These are phyloP conservation scores for Tetragonula carbonaria DNA, from an alignment of 2,888 invertebrate genomes.

Conservation along the genomic window DNA sequence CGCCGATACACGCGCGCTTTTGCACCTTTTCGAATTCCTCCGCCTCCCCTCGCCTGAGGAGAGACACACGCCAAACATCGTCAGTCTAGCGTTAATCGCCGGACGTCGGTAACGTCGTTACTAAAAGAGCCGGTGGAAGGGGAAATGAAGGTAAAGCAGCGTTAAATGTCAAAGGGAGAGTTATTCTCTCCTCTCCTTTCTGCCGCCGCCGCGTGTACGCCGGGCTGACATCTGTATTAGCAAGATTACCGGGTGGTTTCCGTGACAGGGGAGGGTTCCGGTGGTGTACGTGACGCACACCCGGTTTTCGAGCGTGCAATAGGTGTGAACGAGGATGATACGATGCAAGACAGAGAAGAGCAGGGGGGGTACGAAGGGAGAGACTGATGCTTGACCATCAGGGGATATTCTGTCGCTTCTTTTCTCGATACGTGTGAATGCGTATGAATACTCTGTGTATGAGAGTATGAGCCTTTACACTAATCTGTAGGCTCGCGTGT, in stretches of 20 bases:
- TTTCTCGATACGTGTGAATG: slow-evolving; percentile 65
- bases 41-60: too few species aligned
- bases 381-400: slow-evolving; percentile 37
- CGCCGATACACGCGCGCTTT: neutral
- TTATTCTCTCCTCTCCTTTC: slow-evolving; percentile 33
- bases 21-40: neutral
- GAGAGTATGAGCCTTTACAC: slow-evolving; percentile 78
- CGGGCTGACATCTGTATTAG: slow-evolving; percentile 83
- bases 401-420: slow-evolving; percentile 57
- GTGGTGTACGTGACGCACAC: slow-evolving; percentile 72
- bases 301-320: slow-evolving; percentile 74
- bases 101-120: neutral
- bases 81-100: neutral
- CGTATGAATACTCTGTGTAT: slow-evolving; percentile 71
- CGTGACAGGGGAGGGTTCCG: slow-evolving; percentile 61
- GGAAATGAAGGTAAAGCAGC: slow-evolving; percentile 28
- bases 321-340: slow-evolving; percentile 73
- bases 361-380: neutral
- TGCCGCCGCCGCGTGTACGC: slow-evolving; percentile 58
- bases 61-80: neutral
- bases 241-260: slow-evolving; percentile 78
- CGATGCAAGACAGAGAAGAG: slow-evolving; percentile 21
- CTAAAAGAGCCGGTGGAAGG: neutral
- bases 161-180: slow-evolving; percentile 65
- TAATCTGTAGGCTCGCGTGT: slow-evolving; percentile 80